These are phyloP conservation scores for Alouatta palliata DNA, from an alignment of 2,113 vertebrate species.

Conservation along the genomic window DNA sequence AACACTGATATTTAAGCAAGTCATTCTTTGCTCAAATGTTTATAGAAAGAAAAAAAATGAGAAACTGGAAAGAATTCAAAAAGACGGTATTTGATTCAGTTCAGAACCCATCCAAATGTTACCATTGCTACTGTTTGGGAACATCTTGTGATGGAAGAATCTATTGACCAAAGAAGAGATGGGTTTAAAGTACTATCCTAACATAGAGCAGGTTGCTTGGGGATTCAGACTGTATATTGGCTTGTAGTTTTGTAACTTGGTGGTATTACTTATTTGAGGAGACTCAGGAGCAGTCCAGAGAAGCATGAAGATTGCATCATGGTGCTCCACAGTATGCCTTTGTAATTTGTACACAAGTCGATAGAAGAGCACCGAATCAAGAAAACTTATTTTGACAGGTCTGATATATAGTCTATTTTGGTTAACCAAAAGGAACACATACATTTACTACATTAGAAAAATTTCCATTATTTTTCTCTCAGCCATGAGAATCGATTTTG, in stretches of 20 bases:
- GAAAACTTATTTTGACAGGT: slow-evolving; percentile 93
- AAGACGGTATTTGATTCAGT: not conserved
- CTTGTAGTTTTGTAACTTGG: slow-evolving; percentile 51
- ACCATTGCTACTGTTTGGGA: not conserved
- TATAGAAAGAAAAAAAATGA: not conserved
- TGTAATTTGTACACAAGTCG: slow-evolving; percentile 84
- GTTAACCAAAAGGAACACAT: slow-evolving; percentile 99
- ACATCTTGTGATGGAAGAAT: not conserved
- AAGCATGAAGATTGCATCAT: slow-evolving; percentile 58
- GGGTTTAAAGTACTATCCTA: not conserved
- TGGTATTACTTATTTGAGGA: slow-evolving; percentile 53
- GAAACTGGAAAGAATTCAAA: not conserved
- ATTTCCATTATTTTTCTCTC: slow-evolving; percentile 99
- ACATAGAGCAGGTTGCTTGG: slow-evolving; percentile 2
- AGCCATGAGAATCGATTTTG: slow-evolving; percentile 99
- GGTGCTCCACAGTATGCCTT: slow-evolving; percentile 47
- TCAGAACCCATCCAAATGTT: not conserved
- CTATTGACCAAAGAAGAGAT: not conserved
- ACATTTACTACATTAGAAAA: slow-evolving; percentile 98
- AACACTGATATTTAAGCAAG: not conserved
- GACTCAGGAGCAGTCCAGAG: slow-evolving; percentile 38
- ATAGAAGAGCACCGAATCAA: slow-evolving; percentile 83
- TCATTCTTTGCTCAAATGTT: not conserved
- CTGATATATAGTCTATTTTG: slow-evolving; percentile 97
- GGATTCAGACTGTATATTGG: slow-evolving; percentile 35